A percentile compares a stretch with the other conserved stretches of the same genome.
These are phyloP conservation scores for Macropus fuliginosus DNA, from an alignment of 2,797 vertebrate genomes.

Conservation along the genomic window DNA sequence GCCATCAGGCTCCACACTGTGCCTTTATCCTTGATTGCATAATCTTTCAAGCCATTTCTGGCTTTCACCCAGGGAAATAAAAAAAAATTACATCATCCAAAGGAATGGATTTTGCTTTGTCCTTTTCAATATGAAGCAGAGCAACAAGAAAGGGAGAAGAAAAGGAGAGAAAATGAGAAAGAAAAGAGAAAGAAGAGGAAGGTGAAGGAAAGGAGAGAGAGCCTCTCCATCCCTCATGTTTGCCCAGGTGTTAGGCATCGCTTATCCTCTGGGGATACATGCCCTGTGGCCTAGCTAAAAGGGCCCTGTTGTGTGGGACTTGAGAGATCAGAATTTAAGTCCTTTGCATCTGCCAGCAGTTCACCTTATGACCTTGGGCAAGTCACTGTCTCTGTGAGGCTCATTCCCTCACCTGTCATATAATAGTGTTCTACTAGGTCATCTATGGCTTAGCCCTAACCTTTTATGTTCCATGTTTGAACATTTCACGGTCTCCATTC, in stretches of 20 bases:
- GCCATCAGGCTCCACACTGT: neutral
- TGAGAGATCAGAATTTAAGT: neutral
- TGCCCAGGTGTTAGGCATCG: neutral
- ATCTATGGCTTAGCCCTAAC: neutral
- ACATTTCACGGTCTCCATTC: neutral
- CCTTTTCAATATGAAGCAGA: neutral
- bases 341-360: neutral
- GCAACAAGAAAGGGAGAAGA: neutral
- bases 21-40: neutral
- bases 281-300: neutral
- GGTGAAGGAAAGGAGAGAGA: neutral
- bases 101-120: neutral
- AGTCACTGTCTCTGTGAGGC: neutral
- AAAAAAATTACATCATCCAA: accelerated
- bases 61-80: neutral
- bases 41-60: neutral
- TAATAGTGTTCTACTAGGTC: neutral
- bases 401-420: neutral
- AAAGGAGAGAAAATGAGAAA: neutral
- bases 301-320: neutral
- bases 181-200: neutral
- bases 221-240: neutral
- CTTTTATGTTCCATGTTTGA: neutral
- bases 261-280: neutral
- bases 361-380: neutral